Evolutionary conservation across 2,888 invertebrate genomes (phyloP).

Genomic region (Aplocera efformata): DNA sequence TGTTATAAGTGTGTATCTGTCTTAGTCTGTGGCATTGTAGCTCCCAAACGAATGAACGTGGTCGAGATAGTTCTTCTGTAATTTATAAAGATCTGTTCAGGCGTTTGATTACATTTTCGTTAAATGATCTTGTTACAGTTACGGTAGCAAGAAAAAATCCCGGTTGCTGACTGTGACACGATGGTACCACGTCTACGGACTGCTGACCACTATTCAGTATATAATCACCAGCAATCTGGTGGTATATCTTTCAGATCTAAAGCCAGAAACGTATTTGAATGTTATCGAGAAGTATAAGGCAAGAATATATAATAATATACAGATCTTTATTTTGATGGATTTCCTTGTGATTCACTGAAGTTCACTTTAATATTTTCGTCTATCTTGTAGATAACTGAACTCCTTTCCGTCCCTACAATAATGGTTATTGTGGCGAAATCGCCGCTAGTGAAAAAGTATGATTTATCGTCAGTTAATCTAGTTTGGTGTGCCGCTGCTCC

Average conservation of each 20-base stretch:
- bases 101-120: no score
- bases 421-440: slow-evolving; percentile 55
- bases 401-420: slow-evolving; percentile 57
- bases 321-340: neutral
- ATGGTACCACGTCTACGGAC: slow-evolving; percentile 54
- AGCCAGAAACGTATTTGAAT: slow-evolving; percentile 82
- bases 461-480: slow-evolving; percentile 46
- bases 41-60: no score
- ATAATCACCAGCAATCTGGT: slow-evolving; percentile 59
- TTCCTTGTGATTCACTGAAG: no score
- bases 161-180: slow-evolving; percentile 24
- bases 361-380: no score
- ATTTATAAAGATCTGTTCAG: no score
- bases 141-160: slow-evolving; percentile 5
- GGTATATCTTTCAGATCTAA: slow-evolving; percentile 80
- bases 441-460: slow-evolving; percentile 47
- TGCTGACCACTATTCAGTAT: slow-evolving; percentile 80
- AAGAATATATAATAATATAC: slow-evolving; percentile 1
- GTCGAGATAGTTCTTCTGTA: no score
- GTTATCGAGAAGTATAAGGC: slow-evolving; percentile 82
- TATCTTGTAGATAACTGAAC: slow-evolving; percentile 40
- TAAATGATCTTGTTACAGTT: no score
- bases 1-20: no score
- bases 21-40: no score
- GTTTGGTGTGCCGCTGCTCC: slow-evolving; percentile 60